A percentile compares a stretch with the other conserved stretches of the same genome.
Conservation (phyloP, 2,888 invertebrate genomes). For the Chouioia cunea region DNA sequence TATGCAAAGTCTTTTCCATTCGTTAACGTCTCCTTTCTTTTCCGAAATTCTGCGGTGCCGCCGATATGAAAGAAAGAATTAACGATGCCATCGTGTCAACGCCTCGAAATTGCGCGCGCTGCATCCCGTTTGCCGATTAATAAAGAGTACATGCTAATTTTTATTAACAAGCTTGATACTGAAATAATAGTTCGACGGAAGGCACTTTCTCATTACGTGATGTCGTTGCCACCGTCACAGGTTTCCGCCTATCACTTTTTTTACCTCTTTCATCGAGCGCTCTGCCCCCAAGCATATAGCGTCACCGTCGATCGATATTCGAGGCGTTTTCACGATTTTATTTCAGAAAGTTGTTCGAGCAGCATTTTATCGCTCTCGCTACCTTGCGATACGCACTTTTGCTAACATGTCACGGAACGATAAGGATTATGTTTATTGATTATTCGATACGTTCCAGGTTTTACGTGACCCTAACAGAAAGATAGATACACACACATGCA, state of each 20-base stretch:
- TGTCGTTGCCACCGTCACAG: neutral
- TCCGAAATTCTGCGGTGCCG: neutral
- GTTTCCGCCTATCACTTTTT: conserved; percentile 36
- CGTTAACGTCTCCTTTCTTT: neutral
- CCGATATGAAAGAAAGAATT: conserved; percentile 18
- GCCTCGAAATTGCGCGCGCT: neutral
- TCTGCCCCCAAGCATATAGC: too few species aligned
- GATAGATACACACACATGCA: too few species aligned
- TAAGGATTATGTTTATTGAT: conserved; percentile 27
- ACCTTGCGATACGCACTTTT: too few species aligned
- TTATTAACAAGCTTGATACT: neutral
- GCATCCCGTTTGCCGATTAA: too few species aligned
- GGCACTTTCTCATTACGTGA: conserved; percentile 36
- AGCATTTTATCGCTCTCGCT: conserved; percentile 25
- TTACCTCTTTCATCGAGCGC: too few species aligned
- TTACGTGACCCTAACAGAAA: neutral
- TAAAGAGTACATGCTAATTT: neutral
- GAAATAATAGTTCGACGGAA: neutral
- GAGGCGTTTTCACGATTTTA: conserved; percentile 13
- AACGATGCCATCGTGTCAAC: conserved; percentile 15
- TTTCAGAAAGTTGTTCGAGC: conserved; percentile 16
- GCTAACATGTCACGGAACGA: neutral
- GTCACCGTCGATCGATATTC: conserved; percentile 20
- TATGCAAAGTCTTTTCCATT: neutral
- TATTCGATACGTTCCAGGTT: neutral